Conservation (phyloP, 2,113 vertebrate genomes). For the Takifugu bimaculatus region DNA sequence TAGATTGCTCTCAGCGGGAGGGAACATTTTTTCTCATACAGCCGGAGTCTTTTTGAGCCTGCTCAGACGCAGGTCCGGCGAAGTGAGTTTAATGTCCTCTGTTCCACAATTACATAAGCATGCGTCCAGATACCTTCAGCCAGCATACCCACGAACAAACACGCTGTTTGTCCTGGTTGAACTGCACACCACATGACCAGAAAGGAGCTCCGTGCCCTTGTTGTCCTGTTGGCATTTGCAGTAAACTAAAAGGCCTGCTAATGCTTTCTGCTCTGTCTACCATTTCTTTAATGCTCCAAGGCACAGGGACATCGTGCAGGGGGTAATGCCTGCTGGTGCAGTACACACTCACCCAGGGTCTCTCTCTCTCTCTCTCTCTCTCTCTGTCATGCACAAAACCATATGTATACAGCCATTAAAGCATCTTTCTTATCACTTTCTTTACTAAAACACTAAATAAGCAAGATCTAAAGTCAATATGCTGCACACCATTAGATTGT, state of each 20-base stretch:
- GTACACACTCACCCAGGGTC: neutral
- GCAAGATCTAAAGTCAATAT: too few relatives aligned
- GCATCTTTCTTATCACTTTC: too few relatives aligned
- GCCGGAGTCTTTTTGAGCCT: conserved; percentile 50
- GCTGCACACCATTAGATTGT: too few relatives aligned
- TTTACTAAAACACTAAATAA: too few relatives aligned
- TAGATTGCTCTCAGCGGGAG: conserved; percentile 59
- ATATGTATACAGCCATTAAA: too few relatives aligned
- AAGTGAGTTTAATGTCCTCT: neutral
- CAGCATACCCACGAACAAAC: neutral
- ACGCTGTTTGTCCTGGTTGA: conserved; percentile 4
- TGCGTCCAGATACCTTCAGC: neutral
- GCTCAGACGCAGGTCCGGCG: conserved; percentile 37
- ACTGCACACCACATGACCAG: conserved; percentile 24
- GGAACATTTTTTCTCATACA: conserved; percentile 55
- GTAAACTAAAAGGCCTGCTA: conserved; percentile 56
- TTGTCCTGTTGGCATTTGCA: conserved; percentile 44
- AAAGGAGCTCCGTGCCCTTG: conserved; percentile 18
- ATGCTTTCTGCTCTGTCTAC: conserved; percentile 57
- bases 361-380: neutral
- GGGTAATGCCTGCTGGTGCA: conserved; percentile 37
- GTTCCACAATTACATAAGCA: neutral
- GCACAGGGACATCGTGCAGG: conserved; percentile 35
- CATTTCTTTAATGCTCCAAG: conserved; percentile 60
- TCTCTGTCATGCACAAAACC: too few relatives aligned